These are phyloP conservation scores for Bergia puertoricense DNA, from an alignment of 92 coral and sea anemone species.

Conservation along the genomic window DNA sequence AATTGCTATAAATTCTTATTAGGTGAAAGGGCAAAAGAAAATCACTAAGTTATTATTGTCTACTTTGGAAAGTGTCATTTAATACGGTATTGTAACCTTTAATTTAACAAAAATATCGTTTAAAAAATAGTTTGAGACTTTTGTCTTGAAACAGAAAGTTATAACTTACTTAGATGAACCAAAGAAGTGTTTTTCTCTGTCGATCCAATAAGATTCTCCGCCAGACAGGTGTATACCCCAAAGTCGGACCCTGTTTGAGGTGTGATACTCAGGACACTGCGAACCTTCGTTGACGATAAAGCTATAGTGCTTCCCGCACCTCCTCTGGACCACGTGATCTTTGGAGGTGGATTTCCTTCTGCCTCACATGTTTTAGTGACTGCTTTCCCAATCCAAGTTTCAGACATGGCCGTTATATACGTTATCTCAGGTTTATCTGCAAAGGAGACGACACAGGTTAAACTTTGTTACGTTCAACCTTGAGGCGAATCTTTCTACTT, in stretches of 20 bases:
- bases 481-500: background rate
- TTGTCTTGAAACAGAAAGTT: background rate
- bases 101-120: no score
- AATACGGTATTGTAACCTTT: no score
- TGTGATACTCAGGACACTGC: background rate
- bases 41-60: no score
- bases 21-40: background rate
- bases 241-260: background rate
- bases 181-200: background rate
- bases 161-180: conserved; percentile 20
- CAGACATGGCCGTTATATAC: background rate
- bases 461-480: background rate
- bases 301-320: background rate
- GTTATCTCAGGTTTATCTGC: conserved; percentile 24
- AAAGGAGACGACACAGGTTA: background rate
- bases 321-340: conserved; percentile 20
- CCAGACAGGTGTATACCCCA: conserved; percentile 31
- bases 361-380: background rate
- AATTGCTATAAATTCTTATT: background rate
- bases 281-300: background rate
- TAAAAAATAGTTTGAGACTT: no score
- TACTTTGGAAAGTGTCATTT: no score
- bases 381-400: conserved; percentile 18
- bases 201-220: background rate
- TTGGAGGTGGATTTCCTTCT: conserved; percentile 32